These are phyloP conservation scores for Euphydryas editha DNA, from an alignment of 2,888 invertebrate species.

Conservation along the genomic window DNA sequence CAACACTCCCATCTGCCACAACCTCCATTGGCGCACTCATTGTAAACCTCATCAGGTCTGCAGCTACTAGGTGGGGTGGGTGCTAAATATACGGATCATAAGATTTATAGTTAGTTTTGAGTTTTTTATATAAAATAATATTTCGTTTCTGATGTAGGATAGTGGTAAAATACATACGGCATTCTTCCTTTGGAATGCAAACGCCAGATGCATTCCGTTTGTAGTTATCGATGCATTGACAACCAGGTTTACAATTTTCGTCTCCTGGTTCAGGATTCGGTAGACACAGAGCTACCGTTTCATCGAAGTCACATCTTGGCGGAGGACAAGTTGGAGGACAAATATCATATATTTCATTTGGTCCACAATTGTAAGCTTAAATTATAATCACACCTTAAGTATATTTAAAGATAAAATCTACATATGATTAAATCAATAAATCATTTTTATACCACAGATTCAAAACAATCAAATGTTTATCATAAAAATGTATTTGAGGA, in stretches of 20 bases:
- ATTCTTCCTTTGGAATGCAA: constrained; percentile 47
- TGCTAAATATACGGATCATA: too few species aligned
- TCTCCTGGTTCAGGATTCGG: constrained; percentile 30
- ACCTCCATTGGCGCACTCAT: constrained; percentile 50
- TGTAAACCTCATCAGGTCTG: constrained; percentile 45
- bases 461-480: too few species aligned
- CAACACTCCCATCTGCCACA: constrained; percentile 51
- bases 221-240: constrained; percentile 32
- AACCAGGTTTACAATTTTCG: constrained; percentile 27
- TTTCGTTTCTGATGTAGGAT: constrained; percentile 7
- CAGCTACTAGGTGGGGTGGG: constrained; percentile 5
- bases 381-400: too few species aligned
- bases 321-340: constrained; percentile 28
- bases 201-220: constrained; percentile 39
- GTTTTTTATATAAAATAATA: too few species aligned
- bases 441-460: too few species aligned
- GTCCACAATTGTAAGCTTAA: constrained; percentile 9
- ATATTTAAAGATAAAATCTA: too few species aligned
- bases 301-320: constrained; percentile 26
- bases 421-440: too few species aligned
- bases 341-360: constrained; percentile 32
- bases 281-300: constrained; percentile 16
- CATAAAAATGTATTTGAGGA: too few species aligned
- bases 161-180: constrained; percentile 11
- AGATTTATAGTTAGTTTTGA: too few species aligned